phyloP scores from a whole-genome alignment of 2,888 invertebrate genomes.

The Onchidella celtica region DNA sequence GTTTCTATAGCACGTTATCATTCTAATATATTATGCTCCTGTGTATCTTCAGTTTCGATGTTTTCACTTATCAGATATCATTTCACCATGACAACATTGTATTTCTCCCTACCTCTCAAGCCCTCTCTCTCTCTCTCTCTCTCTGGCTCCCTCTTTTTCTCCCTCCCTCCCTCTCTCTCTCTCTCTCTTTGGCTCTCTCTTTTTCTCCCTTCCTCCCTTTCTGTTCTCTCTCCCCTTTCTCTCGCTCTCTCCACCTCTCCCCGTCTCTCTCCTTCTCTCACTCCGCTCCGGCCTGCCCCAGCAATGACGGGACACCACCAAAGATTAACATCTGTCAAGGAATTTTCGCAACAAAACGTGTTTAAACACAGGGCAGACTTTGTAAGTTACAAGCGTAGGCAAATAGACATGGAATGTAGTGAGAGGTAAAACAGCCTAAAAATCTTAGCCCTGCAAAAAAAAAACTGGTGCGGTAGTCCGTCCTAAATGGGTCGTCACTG shows the following conservation, averaged over 20 bases:
- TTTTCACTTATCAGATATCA: too few species aligned
- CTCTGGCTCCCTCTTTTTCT: neutral
- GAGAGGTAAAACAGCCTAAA: neutral
- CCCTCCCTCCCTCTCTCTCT: conserved; percentile 13
- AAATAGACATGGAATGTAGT: conserved; percentile 5
- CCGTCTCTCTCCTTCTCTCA: neutral
- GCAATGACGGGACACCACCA: conserved; percentile 6
- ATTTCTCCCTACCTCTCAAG: too few species aligned
- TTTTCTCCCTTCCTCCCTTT: neutral
- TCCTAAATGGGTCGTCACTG: too few species aligned
- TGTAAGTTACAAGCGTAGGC: conserved; percentile 27
- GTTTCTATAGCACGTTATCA: too few species aligned
- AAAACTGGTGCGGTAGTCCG: neutral
- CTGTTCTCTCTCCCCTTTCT: neutral
- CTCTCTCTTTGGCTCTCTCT: conserved; percentile 14
- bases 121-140: neutral
- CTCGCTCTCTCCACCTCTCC: neutral
- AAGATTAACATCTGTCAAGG: conserved; percentile 29
- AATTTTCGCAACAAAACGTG: conserved; percentile 34
- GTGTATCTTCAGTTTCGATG: too few species aligned
- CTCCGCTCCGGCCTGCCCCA: neutral
- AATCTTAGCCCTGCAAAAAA: neutral
- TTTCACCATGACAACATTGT: too few species aligned
- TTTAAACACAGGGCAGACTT: conserved; percentile 37
- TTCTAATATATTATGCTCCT: too few species aligned